Percentiles rank a stretch among this genome's conserved stretches.
phyloP scores from a whole-genome alignment of 2,113 vertebrate genomes.

The Struthidea cinerea region DNA sequence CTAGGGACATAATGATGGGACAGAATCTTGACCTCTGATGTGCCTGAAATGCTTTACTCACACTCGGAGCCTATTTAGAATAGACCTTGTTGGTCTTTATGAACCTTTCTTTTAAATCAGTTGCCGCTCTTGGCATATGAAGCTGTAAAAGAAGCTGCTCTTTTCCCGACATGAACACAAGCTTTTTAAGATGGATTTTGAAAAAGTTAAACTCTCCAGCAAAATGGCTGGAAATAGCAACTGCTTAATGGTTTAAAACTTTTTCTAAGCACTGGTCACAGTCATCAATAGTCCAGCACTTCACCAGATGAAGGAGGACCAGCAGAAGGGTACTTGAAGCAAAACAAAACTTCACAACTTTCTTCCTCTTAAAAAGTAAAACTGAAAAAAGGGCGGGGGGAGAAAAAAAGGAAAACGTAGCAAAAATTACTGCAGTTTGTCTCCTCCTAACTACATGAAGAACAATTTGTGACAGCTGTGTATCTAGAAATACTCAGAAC shows the following conservation, averaged over 20 bases:
- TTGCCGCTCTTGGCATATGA: not conserved
- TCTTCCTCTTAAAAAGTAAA: not conserved
- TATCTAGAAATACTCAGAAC: constrained; percentile 49
- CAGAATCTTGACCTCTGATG: not conserved
- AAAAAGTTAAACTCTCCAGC: not conserved
- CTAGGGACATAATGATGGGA: not conserved
- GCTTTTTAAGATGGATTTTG: not conserved
- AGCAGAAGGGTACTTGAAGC: not conserved
- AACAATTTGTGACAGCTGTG: constrained; percentile 14
- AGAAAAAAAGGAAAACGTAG: not conserved
- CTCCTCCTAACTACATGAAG: not conserved
- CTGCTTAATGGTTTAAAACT: not conserved
- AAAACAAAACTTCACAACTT: not conserved
- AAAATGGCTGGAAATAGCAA: not conserved
- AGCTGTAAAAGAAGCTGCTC: not conserved
- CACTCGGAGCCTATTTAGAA: not conserved
- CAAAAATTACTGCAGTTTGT: not conserved
- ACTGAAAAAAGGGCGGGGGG: rapidly evolving
- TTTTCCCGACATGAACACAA: rapidly evolving
- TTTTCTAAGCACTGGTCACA: not conserved
- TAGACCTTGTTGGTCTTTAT: not conserved
- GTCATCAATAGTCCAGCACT: not conserved
- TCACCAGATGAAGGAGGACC: not conserved
- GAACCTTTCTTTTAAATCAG: not conserved
- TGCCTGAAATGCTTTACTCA: not conserved